Evolutionary conservation across 2,797 vertebrate genomes (phyloP).

Genomic region (Antennarius maculatus): DNA sequence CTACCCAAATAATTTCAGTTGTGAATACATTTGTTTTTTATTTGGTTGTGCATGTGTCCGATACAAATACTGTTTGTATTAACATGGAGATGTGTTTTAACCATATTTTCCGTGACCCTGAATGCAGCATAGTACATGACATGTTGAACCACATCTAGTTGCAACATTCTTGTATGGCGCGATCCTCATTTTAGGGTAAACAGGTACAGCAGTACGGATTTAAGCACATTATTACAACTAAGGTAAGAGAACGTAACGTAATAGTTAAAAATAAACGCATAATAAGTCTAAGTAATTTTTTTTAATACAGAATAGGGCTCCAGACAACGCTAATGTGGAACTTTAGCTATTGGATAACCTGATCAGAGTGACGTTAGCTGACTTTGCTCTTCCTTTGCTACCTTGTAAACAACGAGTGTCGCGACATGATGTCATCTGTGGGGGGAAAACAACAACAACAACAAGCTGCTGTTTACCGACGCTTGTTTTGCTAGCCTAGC

Average conservation of each 20-base stretch:
- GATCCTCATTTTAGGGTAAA: conserved; percentile 16
- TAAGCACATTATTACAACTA: background rate
- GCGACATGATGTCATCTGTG: background rate
- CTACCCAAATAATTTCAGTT: too few species aligned
- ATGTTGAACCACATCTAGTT: conserved; percentile 32
- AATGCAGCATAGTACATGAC: conserved; percentile 39
- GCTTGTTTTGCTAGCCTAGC: background rate
- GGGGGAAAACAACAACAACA: too few species aligned
- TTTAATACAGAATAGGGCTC: background rate
- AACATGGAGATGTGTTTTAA: accelerated
- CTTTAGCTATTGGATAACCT: background rate
- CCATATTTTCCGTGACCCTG: accelerated
- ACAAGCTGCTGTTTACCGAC: background rate
- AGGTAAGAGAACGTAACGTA: conserved; percentile 36
- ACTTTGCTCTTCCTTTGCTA: background rate
- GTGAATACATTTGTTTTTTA: accelerated
- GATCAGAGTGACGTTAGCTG: background rate
- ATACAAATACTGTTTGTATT: too few species aligned
- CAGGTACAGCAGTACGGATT: background rate
- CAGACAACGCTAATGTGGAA: background rate
- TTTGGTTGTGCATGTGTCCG: too few species aligned
- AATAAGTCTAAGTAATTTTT: background rate
- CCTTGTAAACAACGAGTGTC: accelerated
- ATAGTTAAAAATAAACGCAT: background rate
- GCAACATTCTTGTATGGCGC: conserved; percentile 24